These are phyloP conservation scores for Himalopsyche japonica DNA, from an alignment of 2,888 invertebrate genomes.

Conservation along the genomic window DNA sequence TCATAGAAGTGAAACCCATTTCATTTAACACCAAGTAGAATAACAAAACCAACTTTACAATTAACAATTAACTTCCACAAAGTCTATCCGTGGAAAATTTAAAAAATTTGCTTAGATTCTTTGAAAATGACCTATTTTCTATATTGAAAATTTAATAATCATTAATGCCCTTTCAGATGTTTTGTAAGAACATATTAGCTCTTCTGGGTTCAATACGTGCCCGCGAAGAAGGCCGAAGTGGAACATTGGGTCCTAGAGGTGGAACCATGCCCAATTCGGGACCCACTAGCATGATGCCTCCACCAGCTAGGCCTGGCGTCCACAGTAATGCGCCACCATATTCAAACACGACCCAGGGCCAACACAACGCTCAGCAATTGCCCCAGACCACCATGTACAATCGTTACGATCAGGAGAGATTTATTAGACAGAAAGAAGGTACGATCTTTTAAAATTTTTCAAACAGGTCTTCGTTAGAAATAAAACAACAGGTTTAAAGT, in stretches of 20 bases:
- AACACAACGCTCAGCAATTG: conserved; percentile 45
- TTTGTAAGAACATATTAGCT: conserved; percentile 91
- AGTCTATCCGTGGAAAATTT: too few species aligned
- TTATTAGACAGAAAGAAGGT: conserved; percentile 89
- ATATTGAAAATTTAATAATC: background rate
- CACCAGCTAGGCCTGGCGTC: conserved; percentile 65
- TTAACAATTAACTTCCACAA: too few species aligned
- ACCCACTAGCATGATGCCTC: conserved; percentile 49
- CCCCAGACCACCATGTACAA: conserved; percentile 72
- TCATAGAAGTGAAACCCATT: too few species aligned
- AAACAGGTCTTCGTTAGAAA: background rate
- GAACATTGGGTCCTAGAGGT: conserved; percentile 40
- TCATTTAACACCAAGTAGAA: too few species aligned
- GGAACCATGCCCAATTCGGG: background rate
- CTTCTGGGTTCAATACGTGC: conserved; percentile 89
- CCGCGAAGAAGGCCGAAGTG: conserved; percentile 80
- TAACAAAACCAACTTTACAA: too few species aligned
- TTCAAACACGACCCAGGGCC: conserved; percentile 45
- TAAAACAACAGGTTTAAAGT: too few species aligned
- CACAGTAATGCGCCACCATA: conserved; percentile 57
- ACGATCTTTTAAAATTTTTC: background rate
- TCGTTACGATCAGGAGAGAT: conserved; percentile 99
- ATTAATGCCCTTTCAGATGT: conserved; percentile 61
- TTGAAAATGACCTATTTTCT: too few species aligned
- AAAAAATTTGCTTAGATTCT: too few species aligned